Evolutionary conservation across 2,113 vertebrate genomes (phyloP).

Genomic region (Varanus komodoensis): DNA sequence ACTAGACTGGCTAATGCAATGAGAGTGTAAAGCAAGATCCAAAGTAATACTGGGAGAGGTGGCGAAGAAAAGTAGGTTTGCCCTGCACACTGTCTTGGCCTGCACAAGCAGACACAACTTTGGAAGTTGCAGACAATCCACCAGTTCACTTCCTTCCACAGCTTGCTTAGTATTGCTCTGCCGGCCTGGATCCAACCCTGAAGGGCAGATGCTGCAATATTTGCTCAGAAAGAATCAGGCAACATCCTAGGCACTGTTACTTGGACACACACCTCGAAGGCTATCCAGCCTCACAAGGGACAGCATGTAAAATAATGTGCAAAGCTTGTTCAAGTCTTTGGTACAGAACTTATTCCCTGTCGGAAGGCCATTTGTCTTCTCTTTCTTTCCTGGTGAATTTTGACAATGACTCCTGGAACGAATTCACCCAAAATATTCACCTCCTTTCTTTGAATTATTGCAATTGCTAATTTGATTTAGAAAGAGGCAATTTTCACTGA

Average conservation of each 20-base stretch:
- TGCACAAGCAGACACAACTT: neutral
- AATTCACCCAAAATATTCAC: conserved; percentile 28
- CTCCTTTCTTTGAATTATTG: conserved; percentile 37
- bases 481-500: conserved; percentile 42
- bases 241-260: neutral
- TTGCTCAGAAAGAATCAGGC: neutral
- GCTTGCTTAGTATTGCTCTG: neutral
- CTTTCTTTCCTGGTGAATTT: conserved; percentile 30
- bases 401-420: conserved; percentile 1
- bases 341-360: neutral
- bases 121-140: neutral
- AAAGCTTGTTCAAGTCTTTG: neutral
- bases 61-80: neutral
- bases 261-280: neutral
- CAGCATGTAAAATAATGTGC: neutral
- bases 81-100: neutral
- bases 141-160: neutral
- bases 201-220: neutral
- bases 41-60: no score
- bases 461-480: conserved; percentile 41
- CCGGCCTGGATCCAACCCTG: neutral
- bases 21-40: no score
- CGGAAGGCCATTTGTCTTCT: conserved; percentile 2
- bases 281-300: neutral
- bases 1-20: no score